These are phyloP conservation scores for Tholera decimalis DNA, from an alignment of 2,888 invertebrate genomes.

Conservation along the genomic window DNA sequence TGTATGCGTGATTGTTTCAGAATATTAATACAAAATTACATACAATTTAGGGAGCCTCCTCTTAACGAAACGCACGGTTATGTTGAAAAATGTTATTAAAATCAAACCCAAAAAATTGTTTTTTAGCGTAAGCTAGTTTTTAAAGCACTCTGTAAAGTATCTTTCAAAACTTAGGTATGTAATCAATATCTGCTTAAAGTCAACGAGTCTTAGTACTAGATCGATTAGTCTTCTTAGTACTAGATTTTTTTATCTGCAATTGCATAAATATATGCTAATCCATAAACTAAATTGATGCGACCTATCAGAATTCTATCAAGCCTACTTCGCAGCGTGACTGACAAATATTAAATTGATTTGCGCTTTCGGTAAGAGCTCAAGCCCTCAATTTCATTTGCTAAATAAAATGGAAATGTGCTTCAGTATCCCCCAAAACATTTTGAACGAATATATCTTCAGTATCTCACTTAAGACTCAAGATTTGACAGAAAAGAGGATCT, in stretches of 20 bases:
- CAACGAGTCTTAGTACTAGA: neutral
- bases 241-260: neutral
- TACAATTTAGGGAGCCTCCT: no score
- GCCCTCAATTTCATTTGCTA: conserved; percentile 42
- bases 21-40: no score
- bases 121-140: no score
- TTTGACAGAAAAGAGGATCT: conserved; percentile 34
- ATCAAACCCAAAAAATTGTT: no score
- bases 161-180: no score
- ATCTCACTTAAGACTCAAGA: conserved; percentile 36
- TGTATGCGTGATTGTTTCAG: no score
- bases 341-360: conserved; percentile 37
- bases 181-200: neutral
- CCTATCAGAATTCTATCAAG: conserved; percentile 26
- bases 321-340: conserved; percentile 26
- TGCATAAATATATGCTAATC: conserved; percentile 14
- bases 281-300: conserved; percentile 32
- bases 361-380: conserved; percentile 43
- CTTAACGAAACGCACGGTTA: no score
- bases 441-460: conserved; percentile 36
- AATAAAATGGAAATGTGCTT: conserved; percentile 37
- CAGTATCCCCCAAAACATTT: conserved; percentile 31
- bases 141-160: no score
- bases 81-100: no score
- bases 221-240: no score